Evolutionary conservation across 2,888 invertebrate genomes (phyloP), one percentile per base, ranked within the genome.

Genomic region (Cephus pulcher): DNA sequence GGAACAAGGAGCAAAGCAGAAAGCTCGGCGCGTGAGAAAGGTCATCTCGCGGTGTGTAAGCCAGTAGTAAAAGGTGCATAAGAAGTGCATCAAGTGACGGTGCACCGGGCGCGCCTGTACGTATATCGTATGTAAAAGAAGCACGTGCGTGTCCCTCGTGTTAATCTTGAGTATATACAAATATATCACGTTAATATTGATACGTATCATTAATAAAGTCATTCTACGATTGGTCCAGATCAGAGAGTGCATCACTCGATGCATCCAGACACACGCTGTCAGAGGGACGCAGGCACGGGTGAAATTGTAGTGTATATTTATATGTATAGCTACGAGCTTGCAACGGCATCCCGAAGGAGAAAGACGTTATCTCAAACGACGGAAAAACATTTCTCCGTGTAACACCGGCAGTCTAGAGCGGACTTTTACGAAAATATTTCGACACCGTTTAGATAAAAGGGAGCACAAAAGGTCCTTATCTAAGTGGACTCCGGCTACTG

Each of bases 381-480:
- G 71, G 71, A 71, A 34, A 34, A 71, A 34, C 71, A 34, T 71
- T 32, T 34, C 33, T 34, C 33, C 71, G 71, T 34, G 71, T 71
- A 71, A 71, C 71, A 71, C 71, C 32, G 37, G 15, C 74, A 75
- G 30, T 73, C 56, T 23, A 35, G 73, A n/a, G n/a, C 40, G n/a
- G 78, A 78, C 56, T 37, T 35, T 74, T 74, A 71, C 37, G 68
- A 75, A 78, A 78, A 78, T 78, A 78, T 78, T 78, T 78, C 34
- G n/a, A 37, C 40, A 34, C 75, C 73, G 73, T 68, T 76, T 69
- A 78, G 78, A 78, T 78, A 78, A 74, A 77, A 68, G 34, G 71
- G 35, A 40, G 74, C 73, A 77, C 79, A 77, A 80, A 81, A 80
- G 84, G 80, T 84, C 83, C 83, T 86, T 86, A 87, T 86, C 85